These are phyloP conservation scores for Agapornis canus DNA, from an alignment of 2,797 vertebrate species.

Conservation along the genomic window DNA sequence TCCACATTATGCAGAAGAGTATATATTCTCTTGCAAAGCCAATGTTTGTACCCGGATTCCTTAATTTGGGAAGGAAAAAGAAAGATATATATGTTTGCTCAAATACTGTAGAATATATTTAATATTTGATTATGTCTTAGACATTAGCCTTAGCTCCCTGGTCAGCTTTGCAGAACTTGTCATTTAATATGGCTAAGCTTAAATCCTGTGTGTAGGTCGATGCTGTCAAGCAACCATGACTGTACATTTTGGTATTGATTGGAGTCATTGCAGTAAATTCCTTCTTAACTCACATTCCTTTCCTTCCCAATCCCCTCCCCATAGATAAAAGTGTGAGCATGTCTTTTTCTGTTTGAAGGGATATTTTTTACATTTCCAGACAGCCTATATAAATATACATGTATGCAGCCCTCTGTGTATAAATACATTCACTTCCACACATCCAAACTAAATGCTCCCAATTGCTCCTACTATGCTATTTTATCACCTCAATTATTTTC, in stretches of 20 bases:
- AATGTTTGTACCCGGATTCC: slow-evolving; percentile 36
- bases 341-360: slow-evolving; percentile 68
- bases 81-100: slow-evolving; percentile 41
- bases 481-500: slow-evolving; percentile 37
- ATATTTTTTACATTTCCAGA: slow-evolving; percentile 63
- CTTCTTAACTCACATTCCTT: slow-evolving; percentile 75
- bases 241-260: slow-evolving; percentile 85
- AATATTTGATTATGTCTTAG: slow-evolving; percentile 78
- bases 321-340: slow-evolving; percentile 71
- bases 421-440: background rate
- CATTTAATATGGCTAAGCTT: slow-evolving; percentile 77
- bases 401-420: background rate
- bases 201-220: slow-evolving; percentile 78
- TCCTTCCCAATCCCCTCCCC: slow-evolving; percentile 67
- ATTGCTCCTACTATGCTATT: background rate
- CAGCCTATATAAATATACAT: slow-evolving; percentile 46
- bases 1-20: slow-evolving; percentile 78
- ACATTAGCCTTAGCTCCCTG: slow-evolving; percentile 66
- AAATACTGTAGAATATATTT: slow-evolving; percentile 54
- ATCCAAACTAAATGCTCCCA: background rate
- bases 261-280: slow-evolving; percentile 79
- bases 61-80: slow-evolving; percentile 40
- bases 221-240: slow-evolving; percentile 83
- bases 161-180: slow-evolving; percentile 78
- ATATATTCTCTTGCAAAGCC: slow-evolving; percentile 53